These are phyloP conservation scores for Ligdia adustata DNA, from an alignment of 2,888 invertebrate species.

Conservation along the genomic window DNA sequence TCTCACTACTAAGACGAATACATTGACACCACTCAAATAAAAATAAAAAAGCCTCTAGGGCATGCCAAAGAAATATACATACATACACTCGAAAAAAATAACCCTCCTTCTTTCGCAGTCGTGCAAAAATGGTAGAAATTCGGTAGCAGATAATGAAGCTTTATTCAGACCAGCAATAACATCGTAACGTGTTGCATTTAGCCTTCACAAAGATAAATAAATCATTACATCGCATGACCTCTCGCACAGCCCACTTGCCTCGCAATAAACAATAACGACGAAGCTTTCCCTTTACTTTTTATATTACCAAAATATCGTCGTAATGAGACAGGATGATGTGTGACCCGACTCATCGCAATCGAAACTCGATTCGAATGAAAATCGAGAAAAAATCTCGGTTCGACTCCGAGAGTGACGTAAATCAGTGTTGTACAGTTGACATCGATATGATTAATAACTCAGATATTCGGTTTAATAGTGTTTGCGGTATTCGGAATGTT, in stretches of 20 bases:
- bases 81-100: too few relatives aligned
- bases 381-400: slow-evolving; percentile 31
- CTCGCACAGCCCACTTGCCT: slow-evolving; percentile 9
- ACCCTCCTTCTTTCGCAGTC: too few relatives aligned
- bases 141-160: too few relatives aligned
- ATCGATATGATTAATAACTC: slow-evolving; percentile 27
- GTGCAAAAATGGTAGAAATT: too few relatives aligned
- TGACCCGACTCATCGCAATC: slow-evolving; percentile 41
- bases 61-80: too few relatives aligned
- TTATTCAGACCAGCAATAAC: too few relatives aligned
- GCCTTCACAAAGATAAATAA: slow-evolving; percentile 9
- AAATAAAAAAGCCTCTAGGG: too few relatives aligned
- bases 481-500: background rate
- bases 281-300: slow-evolving; percentile 44
- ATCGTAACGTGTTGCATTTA: too few relatives aligned
- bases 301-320: slow-evolving; percentile 56
- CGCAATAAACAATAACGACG: slow-evolving; percentile 43
- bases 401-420: slow-evolving; percentile 20
- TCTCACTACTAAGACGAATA: too few relatives aligned
- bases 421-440: slow-evolving; percentile 23
- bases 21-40: too few relatives aligned
- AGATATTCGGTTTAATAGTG: slow-evolving; percentile 8
- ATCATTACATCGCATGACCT: slow-evolving; percentile 10
- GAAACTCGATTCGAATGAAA: slow-evolving; percentile 30
- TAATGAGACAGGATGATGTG: slow-evolving; percentile 65